These are phyloP conservation scores for Cryptus armator DNA, from an alignment of 2,888 invertebrate genomes.

Conservation along the genomic window DNA sequence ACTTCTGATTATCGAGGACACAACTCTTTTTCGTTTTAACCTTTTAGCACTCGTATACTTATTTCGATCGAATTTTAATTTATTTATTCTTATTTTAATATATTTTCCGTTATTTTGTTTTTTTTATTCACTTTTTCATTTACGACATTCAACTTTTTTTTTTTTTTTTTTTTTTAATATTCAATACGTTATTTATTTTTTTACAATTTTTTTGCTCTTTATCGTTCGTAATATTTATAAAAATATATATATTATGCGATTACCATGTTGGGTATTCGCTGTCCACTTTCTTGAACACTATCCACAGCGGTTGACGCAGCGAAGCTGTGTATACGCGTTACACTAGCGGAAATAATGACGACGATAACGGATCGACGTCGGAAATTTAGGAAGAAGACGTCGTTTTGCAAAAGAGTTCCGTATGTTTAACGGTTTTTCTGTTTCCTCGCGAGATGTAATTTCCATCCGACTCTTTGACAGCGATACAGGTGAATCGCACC, in stretches of 20 bases:
- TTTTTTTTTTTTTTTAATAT: too few relatives aligned
- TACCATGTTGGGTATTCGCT: not conserved
- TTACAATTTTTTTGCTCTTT: too few relatives aligned
- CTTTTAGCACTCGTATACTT: not conserved
- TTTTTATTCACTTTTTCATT: not conserved
- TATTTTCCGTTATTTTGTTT: not conserved
- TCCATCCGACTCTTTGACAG: not conserved
- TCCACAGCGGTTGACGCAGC: not conserved
- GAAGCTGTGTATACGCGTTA: not conserved
- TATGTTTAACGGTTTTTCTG: conserved; percentile 55
- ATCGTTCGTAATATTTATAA: not conserved
- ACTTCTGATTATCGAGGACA: not conserved
- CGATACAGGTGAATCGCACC: not conserved
- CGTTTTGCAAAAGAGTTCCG: conserved; percentile 35
- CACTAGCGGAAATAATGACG: conserved; percentile 59
- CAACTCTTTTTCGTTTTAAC: not conserved
- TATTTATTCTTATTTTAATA: not conserved
- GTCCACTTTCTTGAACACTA: conserved; percentile 11
- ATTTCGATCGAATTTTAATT: not conserved
- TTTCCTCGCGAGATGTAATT: conserved; percentile 27
- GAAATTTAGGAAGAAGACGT: conserved; percentile 60
- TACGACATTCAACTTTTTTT: too few relatives aligned
- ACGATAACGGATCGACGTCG: conserved; percentile 53
- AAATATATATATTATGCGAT: not conserved
- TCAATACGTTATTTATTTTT: too few relatives aligned